phyloP scores from a whole-genome alignment of 1,140 invertebrate species.

The Achroia grisella region DNA sequence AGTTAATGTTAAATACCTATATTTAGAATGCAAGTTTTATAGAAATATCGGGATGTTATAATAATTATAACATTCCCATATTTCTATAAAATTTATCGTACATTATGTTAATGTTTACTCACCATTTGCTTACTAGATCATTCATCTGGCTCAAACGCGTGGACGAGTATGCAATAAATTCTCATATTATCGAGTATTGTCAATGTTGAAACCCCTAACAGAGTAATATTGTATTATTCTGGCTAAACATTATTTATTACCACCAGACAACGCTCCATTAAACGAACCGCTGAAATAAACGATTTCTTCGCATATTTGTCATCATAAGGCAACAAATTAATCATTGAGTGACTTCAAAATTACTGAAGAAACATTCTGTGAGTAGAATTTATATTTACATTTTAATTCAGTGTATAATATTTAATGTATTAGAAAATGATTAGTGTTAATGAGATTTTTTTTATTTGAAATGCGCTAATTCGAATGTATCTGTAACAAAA shows the following conservation, averaged over 20 bases:
- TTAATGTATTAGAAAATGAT: no score
- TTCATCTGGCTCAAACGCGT: conserved; percentile 19
- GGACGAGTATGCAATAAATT: conserved; percentile 26
- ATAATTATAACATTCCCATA: no score
- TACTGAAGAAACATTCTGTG: no score
- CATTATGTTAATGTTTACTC: conserved; percentile 13
- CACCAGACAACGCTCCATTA: conserved; percentile 10
- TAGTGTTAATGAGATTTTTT: no score
- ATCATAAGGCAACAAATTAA: neutral
- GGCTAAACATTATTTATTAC: conserved; percentile 32
- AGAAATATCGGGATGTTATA: no score
- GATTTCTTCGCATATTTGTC: conserved; percentile 8
- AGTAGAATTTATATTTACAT: no score
- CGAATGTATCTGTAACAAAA: no score
- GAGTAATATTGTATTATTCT: conserved; percentile 22
- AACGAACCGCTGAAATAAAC: conserved; percentile 10
- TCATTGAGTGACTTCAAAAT: neutral
- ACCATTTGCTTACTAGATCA: conserved; percentile 21
- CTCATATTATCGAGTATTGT: conserved; percentile 22
- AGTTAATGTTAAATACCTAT: no score
- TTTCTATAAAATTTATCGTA: no score
- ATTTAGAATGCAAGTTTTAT: no score
- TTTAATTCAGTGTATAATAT: no score
- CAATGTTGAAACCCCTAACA: conserved; percentile 23
- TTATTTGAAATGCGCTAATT: no score